Evolutionary conservation across 1,140 invertebrate species (phyloP), one percentile per base, ranked within the genome.

Genomic region (Glossosoma conforme): DNA sequence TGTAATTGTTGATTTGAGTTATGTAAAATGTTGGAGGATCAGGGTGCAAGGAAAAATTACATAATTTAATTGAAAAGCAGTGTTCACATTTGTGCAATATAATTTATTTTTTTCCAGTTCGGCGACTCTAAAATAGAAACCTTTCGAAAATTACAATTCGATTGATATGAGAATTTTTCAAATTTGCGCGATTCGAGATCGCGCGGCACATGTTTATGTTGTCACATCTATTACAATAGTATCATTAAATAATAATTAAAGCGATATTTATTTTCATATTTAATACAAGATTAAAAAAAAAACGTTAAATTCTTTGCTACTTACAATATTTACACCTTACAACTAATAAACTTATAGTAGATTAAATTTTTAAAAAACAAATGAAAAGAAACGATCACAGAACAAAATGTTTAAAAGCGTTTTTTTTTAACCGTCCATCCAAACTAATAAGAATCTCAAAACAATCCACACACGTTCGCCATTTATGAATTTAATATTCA

Each of bases 281-380:
- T 25, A 18, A 33, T 40, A 48, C 25, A 45, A 19, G 43, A 45
- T 24, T 21, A 44, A 32, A 21, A 47, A 37, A 45, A 56, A 51
- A 50, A 42, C 25, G 22, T 52, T 47, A 53, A 49, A 43, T 57
- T 49, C 46, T 53, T 50, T 58, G n/a, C 56, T 58, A 58, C 50
- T 58, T 58, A 58, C 56, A 58, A 53, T 58, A 58, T 58, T 52
- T 58, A 58, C 56, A 58, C 30, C 51, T 58, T 53, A 58, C 11
- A 52, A 44, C 40, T 58, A 58, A 51, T 58, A 50, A 49, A 49
- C 45, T 53, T 58, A 56, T 52, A 50, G 28, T 48, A 41, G 49
- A 52, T 57, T 49, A 47, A 35, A 53, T 28, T 35, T 53, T 43
- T 54, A 54, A 47, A 54, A 36, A 58, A 53, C 55, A 58, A 53